Conservation (phyloP, 2,888 invertebrate genomes). For the Scaptomyza caliginosa region DNA sequence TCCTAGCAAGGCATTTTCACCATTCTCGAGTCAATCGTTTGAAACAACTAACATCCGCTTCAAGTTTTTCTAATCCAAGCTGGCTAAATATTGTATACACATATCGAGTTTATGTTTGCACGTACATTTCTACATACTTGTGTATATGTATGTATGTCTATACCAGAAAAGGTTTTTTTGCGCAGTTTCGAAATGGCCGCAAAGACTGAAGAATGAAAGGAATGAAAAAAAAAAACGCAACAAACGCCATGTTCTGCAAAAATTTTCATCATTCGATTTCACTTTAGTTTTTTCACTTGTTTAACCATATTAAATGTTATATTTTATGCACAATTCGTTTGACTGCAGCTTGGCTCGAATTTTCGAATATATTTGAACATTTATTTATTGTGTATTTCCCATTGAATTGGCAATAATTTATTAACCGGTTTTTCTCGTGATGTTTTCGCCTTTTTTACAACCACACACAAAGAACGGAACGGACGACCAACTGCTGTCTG, state of each 20-base stretch:
- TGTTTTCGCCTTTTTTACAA: slow-evolving; percentile 79
- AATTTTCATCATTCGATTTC: slow-evolving; percentile 54
- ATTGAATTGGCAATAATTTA: slow-evolving; percentile 80
- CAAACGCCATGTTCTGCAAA: slow-evolving; percentile 53
- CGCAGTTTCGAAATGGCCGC: slow-evolving; percentile 75
- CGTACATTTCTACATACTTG: not conserved
- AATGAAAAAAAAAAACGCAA: slow-evolving; percentile 44
- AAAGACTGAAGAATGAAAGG: slow-evolving; percentile 36
- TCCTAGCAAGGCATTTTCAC: slow-evolving; percentile 10
- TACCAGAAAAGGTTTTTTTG: slow-evolving; percentile 56
- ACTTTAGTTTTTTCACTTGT: slow-evolving; percentile 51
- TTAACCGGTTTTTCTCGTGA: slow-evolving; percentile 82
- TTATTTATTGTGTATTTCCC: slow-evolving; percentile 67
- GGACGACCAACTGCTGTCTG: slow-evolving; percentile 63
- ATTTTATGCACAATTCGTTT: slow-evolving; percentile 25
- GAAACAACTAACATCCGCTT: slow-evolving; percentile 32
- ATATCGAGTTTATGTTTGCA: slow-evolving; percentile 4
- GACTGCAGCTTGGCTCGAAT: slow-evolving; percentile 11
- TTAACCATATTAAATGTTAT: slow-evolving; percentile 12
- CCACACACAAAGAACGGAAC: slow-evolving; percentile 70
- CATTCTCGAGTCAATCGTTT: slow-evolving; percentile 13
- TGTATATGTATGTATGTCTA: slow-evolving; percentile 10
- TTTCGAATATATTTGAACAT: slow-evolving; percentile 47
- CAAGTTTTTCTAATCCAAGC: slow-evolving; percentile 32
- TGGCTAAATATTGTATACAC: slow-evolving; percentile 6